A percentile compares a stretch with the other conserved stretches of the same genome.
Conservation (phyloP, 2,797 vertebrate species). For the Dendrocincla tyrannina region DNA sequence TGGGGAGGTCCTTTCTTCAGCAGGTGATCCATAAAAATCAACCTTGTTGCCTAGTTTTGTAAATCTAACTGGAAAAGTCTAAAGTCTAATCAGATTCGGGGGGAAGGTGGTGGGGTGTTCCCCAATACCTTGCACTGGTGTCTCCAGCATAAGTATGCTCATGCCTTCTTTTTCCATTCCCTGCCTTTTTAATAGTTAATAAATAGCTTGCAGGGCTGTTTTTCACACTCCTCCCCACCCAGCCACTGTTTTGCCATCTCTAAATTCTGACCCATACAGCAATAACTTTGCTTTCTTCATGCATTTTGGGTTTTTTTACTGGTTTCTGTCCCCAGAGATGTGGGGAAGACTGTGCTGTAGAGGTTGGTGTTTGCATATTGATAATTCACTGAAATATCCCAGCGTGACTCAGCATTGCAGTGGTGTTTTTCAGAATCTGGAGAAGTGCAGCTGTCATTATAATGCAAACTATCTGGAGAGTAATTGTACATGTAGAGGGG, state of each 20-base stretch:
- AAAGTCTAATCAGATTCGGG: not conserved
- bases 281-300: not conserved
- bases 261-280: not conserved
- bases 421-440: not conserved
- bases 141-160: not conserved
- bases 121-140: accelerated
- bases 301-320: not conserved
- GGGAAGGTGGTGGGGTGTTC: too few species aligned
- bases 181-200: not conserved
- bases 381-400: not conserved
- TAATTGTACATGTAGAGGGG: not conserved
- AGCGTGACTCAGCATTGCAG: not conserved
- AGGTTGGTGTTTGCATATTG: not conserved
- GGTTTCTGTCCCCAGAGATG: not conserved
- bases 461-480: not conserved
- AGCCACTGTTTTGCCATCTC: not conserved
- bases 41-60: not conserved
- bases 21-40: not conserved
- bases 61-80: not conserved
- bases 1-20: not conserved
- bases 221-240: accelerated
- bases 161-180: not conserved
- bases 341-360: not conserved
- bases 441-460: not conserved
- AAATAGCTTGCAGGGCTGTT: accelerated